Percentiles rank a stretch among this genome's conserved stretches.
Evolutionary conservation across 2,797 vertebrate species (phyloP).

Genomic region (Falco rusticolus): DNA sequence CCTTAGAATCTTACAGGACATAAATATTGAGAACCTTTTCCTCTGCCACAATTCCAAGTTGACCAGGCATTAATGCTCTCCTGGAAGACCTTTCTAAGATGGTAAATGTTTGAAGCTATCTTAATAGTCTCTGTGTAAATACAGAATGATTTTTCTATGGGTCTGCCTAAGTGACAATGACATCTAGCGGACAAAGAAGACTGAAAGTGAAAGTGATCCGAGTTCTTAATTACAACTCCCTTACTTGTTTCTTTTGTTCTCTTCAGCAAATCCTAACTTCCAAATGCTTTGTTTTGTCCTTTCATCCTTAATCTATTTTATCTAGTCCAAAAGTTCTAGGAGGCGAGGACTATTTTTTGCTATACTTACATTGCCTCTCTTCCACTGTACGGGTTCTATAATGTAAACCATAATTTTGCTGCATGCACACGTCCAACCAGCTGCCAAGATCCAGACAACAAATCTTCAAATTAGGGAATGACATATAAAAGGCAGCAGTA

Average conservation of each 20-base stretch:
- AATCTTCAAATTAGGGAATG: background rate
- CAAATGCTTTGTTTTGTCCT: background rate
- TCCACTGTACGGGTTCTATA: background rate
- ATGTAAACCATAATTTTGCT: background rate
- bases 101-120: background rate
- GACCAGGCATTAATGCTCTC: background rate
- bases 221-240: background rate
- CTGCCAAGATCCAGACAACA: background rate
- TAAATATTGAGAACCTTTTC: background rate
- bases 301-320: background rate
- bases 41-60: background rate
- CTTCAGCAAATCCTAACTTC: background rate
- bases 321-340: background rate
- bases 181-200: constrained; percentile 32
- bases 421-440: background rate
- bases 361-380: background rate
- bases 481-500: background rate
- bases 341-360: background rate
- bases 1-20: background rate
- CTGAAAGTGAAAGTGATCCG: rapidly evolving
- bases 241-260: background rate
- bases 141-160: background rate
- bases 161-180: background rate
- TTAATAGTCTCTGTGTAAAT: background rate
- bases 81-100: constrained; percentile 1